Conservation (phyloP, 2,797 vertebrate species). For the Poeciliopsis presidionis region DNA sequence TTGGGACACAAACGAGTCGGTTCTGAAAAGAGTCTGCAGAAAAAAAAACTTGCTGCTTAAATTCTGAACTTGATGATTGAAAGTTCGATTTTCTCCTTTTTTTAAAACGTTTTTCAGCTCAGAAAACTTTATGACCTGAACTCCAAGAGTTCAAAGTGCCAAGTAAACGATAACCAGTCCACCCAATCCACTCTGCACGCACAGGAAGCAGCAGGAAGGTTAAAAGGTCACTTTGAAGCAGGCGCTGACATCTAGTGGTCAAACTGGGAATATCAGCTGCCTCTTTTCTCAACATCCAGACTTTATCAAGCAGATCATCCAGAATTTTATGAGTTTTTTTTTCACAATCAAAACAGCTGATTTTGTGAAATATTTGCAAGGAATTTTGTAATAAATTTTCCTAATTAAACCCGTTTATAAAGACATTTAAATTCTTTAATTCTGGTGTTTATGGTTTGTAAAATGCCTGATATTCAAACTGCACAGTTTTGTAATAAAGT, state of each 20-base stretch:
- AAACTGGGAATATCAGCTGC: background rate
- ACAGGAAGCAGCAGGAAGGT: background rate
- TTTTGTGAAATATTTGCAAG: too few species aligned
- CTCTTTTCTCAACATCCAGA: background rate
- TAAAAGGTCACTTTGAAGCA: background rate
- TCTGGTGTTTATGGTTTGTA: too few species aligned
- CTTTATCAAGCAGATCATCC: background rate
- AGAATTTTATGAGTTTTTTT: background rate
- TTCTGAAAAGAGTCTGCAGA: constrained; percentile 2
- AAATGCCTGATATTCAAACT: too few species aligned
- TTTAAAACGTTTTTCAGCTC: background rate
- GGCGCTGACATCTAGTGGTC: background rate
- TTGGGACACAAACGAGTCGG: constrained; percentile 39
- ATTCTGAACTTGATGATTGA: background rate
- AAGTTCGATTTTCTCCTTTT: background rate
- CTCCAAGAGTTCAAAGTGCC: background rate
- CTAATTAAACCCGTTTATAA: too few species aligned
- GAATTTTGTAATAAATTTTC: too few species aligned
- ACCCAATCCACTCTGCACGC: background rate
- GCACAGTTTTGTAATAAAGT: too few species aligned
- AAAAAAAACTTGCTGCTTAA: background rate
- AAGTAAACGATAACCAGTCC: background rate
- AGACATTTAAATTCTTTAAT: too few species aligned
- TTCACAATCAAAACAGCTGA: background rate
- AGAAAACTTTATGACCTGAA: background rate